These are phyloP conservation scores for Cistogaster globosa DNA, from an alignment of 2,888 invertebrate genomes.

Conservation along the genomic window DNA sequence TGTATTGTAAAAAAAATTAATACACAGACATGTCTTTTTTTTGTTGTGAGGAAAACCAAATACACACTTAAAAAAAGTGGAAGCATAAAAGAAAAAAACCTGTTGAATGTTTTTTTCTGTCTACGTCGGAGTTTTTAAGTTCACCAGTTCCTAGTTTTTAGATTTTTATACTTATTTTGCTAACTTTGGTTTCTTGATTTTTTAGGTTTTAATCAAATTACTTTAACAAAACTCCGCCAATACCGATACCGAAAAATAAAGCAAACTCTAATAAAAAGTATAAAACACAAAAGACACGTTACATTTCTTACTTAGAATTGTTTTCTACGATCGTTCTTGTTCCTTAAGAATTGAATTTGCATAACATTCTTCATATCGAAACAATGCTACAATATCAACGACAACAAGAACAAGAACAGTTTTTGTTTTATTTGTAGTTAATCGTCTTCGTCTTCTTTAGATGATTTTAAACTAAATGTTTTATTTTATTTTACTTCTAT, in stretches of 20 bases:
- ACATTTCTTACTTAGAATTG: constrained; percentile 64
- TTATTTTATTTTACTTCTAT: background rate
- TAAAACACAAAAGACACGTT: constrained; percentile 42
- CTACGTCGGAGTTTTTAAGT: constrained; percentile 66
- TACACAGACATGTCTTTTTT: constrained; percentile 37
- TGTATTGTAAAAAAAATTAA: background rate
- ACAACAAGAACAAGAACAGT: constrained; percentile 49
- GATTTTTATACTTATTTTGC: background rate
- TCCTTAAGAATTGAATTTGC: constrained; percentile 57
- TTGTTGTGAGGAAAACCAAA: background rate
- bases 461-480: constrained; percentile 40
- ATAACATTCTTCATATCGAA: constrained; percentile 66
- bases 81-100: constrained; percentile 14
- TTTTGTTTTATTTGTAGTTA: constrained; percentile 14
- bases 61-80: background rate
- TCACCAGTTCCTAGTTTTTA: constrained; percentile 53
- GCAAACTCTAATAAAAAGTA: constrained; percentile 9
- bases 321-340: constrained; percentile 40
- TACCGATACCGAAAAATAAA: constrained; percentile 54
- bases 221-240: constrained; percentile 56
- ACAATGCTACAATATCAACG: constrained; percentile 52
- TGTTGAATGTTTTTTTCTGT: too few species aligned
- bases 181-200: constrained; percentile 16
- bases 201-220: constrained; percentile 68
- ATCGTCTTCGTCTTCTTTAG: constrained; percentile 23